phyloP scores from a whole-genome alignment of 2,113 vertebrate genomes.

The Pterocles gutturalis region DNA sequence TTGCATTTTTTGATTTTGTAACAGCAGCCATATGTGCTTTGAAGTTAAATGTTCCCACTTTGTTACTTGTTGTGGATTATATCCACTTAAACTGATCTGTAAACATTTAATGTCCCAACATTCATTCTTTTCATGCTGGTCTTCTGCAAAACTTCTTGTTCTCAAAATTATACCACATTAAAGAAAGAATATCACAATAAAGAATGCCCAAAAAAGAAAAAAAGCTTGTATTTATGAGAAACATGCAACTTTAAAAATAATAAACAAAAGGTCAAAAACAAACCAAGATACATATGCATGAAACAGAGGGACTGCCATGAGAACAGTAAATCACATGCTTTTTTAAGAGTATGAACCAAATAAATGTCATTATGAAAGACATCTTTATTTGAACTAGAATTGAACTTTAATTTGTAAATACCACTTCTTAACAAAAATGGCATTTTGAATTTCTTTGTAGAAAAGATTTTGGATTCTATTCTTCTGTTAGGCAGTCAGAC shows the following conservation, averaged over 20 bases:
- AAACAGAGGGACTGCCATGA: conserved; percentile 34
- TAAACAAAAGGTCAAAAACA: conserved; percentile 65
- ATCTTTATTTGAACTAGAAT: conserved; percentile 65
- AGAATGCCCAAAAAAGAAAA: conserved; percentile 42
- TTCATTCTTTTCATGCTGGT: conserved; percentile 69
- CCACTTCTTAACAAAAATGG: conserved; percentile 43
- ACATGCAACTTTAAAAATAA: conserved; percentile 67
- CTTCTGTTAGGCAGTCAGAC: neutral
- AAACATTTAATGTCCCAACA: conserved; percentile 75
- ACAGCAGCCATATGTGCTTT: conserved; percentile 85
- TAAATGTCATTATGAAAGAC: conserved; percentile 63
- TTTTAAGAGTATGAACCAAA: conserved; percentile 58
- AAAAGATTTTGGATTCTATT: conserved; percentile 16
- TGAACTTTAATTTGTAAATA: conserved; percentile 61
- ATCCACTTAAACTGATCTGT: conserved; percentile 78
- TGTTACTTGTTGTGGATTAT: conserved; percentile 81
- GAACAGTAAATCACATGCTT: conserved; percentile 51
- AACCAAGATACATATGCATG: conserved; percentile 66
- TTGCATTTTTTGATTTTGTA: conserved; percentile 80
- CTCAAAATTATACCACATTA: conserved; percentile 71
- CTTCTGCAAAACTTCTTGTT: conserved; percentile 70
- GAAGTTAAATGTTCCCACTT: conserved; percentile 84
- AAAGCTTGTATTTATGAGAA: conserved; percentile 54
- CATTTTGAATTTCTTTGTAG: conserved; percentile 32
- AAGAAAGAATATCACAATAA: conserved; percentile 73